These are phyloP conservation scores for Vanacampus margaritifer DNA, from an alignment of 2,113 vertebrate species.

Conservation along the genomic window DNA sequence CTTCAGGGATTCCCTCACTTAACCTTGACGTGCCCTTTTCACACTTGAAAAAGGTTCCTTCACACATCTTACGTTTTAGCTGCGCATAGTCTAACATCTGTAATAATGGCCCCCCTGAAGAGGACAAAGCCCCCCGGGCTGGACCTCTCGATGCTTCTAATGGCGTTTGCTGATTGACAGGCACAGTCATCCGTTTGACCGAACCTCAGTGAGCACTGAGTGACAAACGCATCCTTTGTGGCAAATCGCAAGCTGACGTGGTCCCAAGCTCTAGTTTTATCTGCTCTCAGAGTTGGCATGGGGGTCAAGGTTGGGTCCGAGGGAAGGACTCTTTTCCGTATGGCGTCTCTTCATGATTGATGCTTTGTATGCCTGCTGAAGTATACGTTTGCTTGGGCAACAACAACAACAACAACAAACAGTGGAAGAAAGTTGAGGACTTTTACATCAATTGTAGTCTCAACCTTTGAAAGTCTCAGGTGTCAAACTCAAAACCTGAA, in stretches of 20 bases:
- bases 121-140: constrained; percentile 44
- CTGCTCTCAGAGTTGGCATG: constrained; percentile 14
- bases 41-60: constrained; percentile 38
- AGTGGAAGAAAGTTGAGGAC: too few relatives aligned
- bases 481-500: too few relatives aligned
- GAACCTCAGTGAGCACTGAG: constrained; percentile 4
- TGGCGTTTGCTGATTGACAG: constrained; percentile 60
- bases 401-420: too few relatives aligned
- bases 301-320: constrained; percentile 48
- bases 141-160: constrained; percentile 43
- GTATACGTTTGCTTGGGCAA: too few relatives aligned
- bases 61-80: too few relatives aligned
- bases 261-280: constrained; percentile 18
- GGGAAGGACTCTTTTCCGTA: constrained; percentile 44
- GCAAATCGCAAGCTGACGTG: constrained; percentile 14
- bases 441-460: too few relatives aligned
- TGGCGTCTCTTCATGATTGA: constrained; percentile 51
- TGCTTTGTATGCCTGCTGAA: constrained; percentile 8
- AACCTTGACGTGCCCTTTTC: constrained; percentile 55
- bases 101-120: constrained; percentile 41
- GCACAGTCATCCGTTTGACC: constrained; percentile 34
- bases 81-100: constrained; percentile 21
- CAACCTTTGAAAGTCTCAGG: too few relatives aligned
- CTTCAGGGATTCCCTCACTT: constrained; percentile 50
- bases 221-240: constrained; percentile 1